Evolutionary conservation across 2,113 vertebrate genomes (phyloP), one percentile per base, ranked within the genome.

Genomic region (Cebus imitator): DNA sequence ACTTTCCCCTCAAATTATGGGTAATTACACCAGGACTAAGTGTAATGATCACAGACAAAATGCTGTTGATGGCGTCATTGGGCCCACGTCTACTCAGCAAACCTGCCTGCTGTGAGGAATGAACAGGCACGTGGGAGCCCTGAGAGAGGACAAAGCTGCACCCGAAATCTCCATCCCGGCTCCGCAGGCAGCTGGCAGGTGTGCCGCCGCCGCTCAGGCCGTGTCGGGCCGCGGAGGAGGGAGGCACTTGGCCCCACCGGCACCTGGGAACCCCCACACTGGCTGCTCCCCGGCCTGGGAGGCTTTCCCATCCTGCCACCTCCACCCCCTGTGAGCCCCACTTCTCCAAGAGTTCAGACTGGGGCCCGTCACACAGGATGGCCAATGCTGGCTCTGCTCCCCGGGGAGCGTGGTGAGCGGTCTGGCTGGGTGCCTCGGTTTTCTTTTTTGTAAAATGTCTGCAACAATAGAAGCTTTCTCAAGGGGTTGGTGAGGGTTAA

Each of bases 131-230:
- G 76, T 43, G 2, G 27, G 66, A 40, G 52, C 11, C 0, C 4
- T 48, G 0, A 43, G 13, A 40, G 7, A 35, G 11, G 30, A 13
- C 25, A 25, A 35, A 52, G 32, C 3, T 6, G 43, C 30, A 7
- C 10, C 55, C 3, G 27, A 40, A 82, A 30, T 10, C 20, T 35
- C 75, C 25, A 32, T 5, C 25, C 64, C 3, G 2, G 55, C 61
- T 43, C 73, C 13, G 12, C 57, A 20, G 4, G 78, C 30, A 52
- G 16, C 70, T 0, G 9, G 37, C 1, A 1, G 55, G 35, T 61
- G 48, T 4, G 40, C 20, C 27, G 5, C 45, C 48, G 57, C n/a
- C 11, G 0, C 16, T 9, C 0, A 1, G 37, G n/a, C 43, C 6
- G 3, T 7, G 25, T 13, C n/a, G 3, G 17, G 32, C 3, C 17